Percentiles rank a stretch among this genome's conserved stretches.
phyloP scores from a whole-genome alignment of 2,888 invertebrate genomes.

The Odiellus spinosus region DNA sequence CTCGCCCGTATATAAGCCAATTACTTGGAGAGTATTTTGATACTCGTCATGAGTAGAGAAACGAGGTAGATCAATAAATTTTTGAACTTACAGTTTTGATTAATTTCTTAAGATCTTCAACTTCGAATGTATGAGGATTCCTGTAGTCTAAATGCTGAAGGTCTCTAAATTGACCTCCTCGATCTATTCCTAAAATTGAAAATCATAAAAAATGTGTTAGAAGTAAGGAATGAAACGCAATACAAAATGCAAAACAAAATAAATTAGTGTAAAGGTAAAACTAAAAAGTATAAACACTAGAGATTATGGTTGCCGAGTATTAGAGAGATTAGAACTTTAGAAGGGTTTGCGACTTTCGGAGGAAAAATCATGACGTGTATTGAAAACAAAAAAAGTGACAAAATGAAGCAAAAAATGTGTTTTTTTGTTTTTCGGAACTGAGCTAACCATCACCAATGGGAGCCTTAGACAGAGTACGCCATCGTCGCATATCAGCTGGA shows the following conservation, averaged over 20 bases:
- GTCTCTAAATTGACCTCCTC: constrained; percentile 5
- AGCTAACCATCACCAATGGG: constrained; percentile 11
- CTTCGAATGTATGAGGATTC: constrained; percentile 85
- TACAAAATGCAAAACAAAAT: constrained; percentile 5
- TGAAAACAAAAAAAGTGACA: not conserved
- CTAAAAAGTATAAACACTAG: not conserved
- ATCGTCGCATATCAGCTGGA: constrained; percentile 13
- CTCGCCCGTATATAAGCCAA: too few relatives aligned
- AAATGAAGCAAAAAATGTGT: not conserved
- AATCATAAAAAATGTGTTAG: too few relatives aligned
- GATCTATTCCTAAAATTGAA: constrained; percentile 10
- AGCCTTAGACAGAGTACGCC: constrained; percentile 14
- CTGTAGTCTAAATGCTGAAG: constrained; percentile 61
- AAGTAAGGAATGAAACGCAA: not conserved
- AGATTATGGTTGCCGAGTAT: too few relatives aligned
- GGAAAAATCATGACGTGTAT: too few relatives aligned
- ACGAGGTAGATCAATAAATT: too few relatives aligned
- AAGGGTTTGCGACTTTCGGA: too few relatives aligned
- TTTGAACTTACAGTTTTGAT: constrained; percentile 36
- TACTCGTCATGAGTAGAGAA: too few relatives aligned
- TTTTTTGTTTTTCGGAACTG: not conserved
- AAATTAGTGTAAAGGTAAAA: constrained; percentile 1
- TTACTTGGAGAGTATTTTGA: too few relatives aligned
- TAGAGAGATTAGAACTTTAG: too few relatives aligned
- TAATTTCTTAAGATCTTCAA: constrained; percentile 78